Base-by-base conservation (phyloP, 2,888 invertebrate genomes). In the Chironomus tentans region DNA sequence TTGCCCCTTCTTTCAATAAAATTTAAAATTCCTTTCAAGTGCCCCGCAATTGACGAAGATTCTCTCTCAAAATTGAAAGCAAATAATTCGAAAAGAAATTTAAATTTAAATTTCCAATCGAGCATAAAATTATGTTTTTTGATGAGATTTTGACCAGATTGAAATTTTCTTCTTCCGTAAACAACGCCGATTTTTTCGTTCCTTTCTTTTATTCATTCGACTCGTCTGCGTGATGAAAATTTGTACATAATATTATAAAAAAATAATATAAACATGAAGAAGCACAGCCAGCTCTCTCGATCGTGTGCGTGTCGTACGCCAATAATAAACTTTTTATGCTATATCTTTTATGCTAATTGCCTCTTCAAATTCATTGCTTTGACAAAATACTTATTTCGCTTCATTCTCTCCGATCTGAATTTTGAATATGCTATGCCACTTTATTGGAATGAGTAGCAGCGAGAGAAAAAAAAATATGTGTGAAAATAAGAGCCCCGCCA, bases 331-430 rank as follows among this genome's bases (percentile, higher is more conserved):
- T 65, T 65, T 65, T 65, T 65, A 62, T 46, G 22, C 62, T 7
- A 73, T 73, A 73, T 73, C 72, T 73, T 56, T 56, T 62, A 73
- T 73, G 72, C 72, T 73, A 73, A 73, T 73, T 73, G 72, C 72
- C 72, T 61, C 61, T 73, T 62, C 65, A 72, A 72, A 56, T 72
- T 61, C 21, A 50, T 61, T 72, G 48, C 38, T 72, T 61, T 68
- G 68, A 28, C 65, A 65, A 65, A 65, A 65, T 65, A 65, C 56
- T 56, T 56, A 56, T 18, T 56, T 56, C 56, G n/a, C 18, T 56
- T 56, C 56, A 56, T 18, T 56, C 56, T 56, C 56, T 13, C 10
- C 15, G 38, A 38, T 38, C 38, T 10, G 10, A 38, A 10, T 38
- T 10, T 10, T 38, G 38, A 38, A 18, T 56, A 56, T 56, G 56